phyloP scores from a whole-genome alignment of 2,888 invertebrate species.

The Heliconius erato region DNA sequence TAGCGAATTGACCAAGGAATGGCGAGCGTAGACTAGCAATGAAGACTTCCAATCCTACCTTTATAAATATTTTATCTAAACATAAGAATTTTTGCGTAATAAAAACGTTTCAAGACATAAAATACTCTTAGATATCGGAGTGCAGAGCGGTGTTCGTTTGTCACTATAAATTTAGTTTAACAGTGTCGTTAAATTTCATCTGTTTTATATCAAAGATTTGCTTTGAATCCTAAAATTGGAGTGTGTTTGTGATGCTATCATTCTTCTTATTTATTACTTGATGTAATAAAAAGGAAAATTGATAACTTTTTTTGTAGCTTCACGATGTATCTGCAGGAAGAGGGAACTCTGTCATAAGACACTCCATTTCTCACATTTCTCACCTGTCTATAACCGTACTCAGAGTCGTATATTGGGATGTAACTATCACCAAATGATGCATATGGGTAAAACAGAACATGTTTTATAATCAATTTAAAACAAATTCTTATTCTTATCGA shows the following conservation, averaged over 20 bases:
- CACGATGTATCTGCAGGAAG: not conserved
- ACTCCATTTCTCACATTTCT: not conserved
- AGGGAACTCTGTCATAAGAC: not conserved
- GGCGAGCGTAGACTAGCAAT: too few relatives aligned
- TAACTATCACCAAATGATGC: too few relatives aligned
- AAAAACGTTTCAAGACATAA: constrained; percentile 18
- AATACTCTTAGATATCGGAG: constrained; percentile 31
- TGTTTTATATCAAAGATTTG: constrained; percentile 48
- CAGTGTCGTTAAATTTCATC: constrained; percentile 49
- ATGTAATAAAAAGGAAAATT: not conserved
- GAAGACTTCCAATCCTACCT: not conserved
- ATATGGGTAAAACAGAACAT: too few relatives aligned
- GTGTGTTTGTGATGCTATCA: not conserved
- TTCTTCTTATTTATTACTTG: not conserved
- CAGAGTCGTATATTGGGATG: too few relatives aligned
- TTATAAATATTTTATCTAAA: not conserved
- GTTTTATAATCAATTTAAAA: too few relatives aligned
- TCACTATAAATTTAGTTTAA: constrained; percentile 50
- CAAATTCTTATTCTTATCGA: too few relatives aligned
- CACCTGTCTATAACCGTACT: too few relatives aligned
- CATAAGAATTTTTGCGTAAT: not conserved
- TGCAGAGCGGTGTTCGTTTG: constrained; percentile 49
- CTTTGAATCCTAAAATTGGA: constrained; percentile 43
- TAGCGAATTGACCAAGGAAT: too few relatives aligned
- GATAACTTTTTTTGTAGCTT: not conserved